Conservation (phyloP, 1,140 invertebrate species). For the Tachypleus tridentatus region DNA sequence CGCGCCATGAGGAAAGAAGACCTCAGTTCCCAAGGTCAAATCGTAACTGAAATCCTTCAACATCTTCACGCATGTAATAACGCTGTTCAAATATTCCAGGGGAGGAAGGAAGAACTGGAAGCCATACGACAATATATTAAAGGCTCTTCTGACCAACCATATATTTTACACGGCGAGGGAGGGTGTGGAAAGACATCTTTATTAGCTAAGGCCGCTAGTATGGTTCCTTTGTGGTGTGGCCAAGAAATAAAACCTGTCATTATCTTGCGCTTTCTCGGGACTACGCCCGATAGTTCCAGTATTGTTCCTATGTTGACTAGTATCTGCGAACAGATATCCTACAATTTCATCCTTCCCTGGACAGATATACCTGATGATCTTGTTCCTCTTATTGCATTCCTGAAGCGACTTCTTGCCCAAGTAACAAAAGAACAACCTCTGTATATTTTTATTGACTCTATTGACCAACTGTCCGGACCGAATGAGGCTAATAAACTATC, state of each 20-base stretch:
- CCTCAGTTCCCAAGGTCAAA: slow-evolving; percentile 81
- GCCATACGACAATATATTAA: slow-evolving; percentile 75
- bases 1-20: slow-evolving; percentile 91
- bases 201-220: slow-evolving; percentile 78
- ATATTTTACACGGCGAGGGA: slow-evolving; percentile 89
- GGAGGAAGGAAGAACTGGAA: slow-evolving; percentile 72
- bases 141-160: slow-evolving; percentile 64
- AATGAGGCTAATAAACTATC: slow-evolving; percentile 90
- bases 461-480: slow-evolving; percentile 88
- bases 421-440: slow-evolving; percentile 69
- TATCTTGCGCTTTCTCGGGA: slow-evolving; percentile 86
- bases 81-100: slow-evolving; percentile 92
- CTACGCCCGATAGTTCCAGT: slow-evolving; percentile 90
- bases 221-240: slow-evolving; percentile 36
- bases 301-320: slow-evolving; percentile 87
- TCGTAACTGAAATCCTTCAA: slow-evolving; percentile 90
- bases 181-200: slow-evolving; percentile 97
- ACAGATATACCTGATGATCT: slow-evolving; percentile 92
- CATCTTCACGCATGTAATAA: slow-evolving; percentile 94
- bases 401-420: slow-evolving; percentile 80
- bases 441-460: slow-evolving; percentile 77
- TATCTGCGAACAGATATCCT: slow-evolving; percentile 79
- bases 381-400: slow-evolving; percentile 86
- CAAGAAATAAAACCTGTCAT: slow-evolving; percentile 59
- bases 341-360: slow-evolving; percentile 84